Percentiles rank a stretch among this genome's conserved stretches.
Conservation (phyloP, 2,888 invertebrate genomes). For the Odontocolon sp. region DNA sequence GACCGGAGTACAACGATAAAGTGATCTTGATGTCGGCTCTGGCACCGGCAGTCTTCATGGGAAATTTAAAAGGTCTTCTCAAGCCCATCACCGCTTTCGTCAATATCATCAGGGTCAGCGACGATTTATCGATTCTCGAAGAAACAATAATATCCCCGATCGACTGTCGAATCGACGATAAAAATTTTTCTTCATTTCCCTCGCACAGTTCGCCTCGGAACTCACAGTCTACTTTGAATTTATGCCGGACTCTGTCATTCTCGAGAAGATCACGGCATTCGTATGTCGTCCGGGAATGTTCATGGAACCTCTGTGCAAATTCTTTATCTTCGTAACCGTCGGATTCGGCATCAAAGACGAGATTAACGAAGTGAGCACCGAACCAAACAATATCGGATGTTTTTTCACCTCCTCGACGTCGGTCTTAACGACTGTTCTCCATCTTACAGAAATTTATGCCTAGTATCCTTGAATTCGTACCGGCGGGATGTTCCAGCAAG, state of each 20-base stretch:
- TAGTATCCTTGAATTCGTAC: slow-evolving; percentile 22
- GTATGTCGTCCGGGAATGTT: background rate
- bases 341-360: slow-evolving; percentile 13
- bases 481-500: slow-evolving; percentile 42
- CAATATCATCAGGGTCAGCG: background rate
- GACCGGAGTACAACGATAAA: slow-evolving; percentile 63
- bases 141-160: too few species aligned
- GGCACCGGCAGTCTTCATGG: slow-evolving; percentile 60
- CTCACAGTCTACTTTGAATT: slow-evolving; percentile 32
- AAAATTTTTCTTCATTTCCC: background rate
- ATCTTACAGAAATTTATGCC: slow-evolving; percentile 15
- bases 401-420: too few species aligned
- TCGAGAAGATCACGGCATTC: background rate
- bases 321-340: background rate
- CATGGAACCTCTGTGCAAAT: slow-evolving; percentile 6
- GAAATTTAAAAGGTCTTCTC: slow-evolving; percentile 14
- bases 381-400: background rate
- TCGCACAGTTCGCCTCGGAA: slow-evolving; percentile 17
- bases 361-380: slow-evolving; percentile 19
- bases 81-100: background rate
- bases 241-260: background rate
- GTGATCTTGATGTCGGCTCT: slow-evolving; percentile 54
- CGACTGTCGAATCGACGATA: background rate
- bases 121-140: background rate
- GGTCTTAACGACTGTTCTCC: too few species aligned